Evolutionary conservation across 1,140 invertebrate species (phyloP), one percentile per base, ranked within the genome.

Genomic region (Bursaphelenchus mucronatus): DNA sequence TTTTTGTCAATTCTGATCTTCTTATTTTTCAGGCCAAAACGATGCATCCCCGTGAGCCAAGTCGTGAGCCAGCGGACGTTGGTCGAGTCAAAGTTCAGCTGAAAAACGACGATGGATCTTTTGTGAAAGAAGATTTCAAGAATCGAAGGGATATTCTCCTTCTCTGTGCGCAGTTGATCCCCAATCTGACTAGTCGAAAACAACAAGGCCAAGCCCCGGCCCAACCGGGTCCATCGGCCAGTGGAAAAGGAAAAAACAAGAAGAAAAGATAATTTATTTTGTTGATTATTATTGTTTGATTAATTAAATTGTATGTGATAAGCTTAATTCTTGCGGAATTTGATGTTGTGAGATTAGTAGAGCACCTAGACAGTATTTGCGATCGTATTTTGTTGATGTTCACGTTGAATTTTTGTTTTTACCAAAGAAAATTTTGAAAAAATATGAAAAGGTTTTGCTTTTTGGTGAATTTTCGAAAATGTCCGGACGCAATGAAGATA

Each of bases 31-130:
- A 79, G 57, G 68, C 82, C 85, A 93, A 94, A 78, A 97, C 97
- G 84, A 84, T 91, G 7, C 94, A 97, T 81, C 87, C 89, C n/a
- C 85, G 90, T 47, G 94, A 97, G 82, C 84, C 87, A 51, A 93
- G 92, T 79, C 91, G 91, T 82, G 91, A 96, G 83, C 82, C 88
- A 8, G 81, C 88, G 13, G 88, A 87, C 70, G 86, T 90, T 70
- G 94, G 94, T 2, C 85, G 94, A 53, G 89, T 98, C 63, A 84
- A 92, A 63, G 88, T 97, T 0, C 92, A 96, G 78, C 82, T 97
- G 19, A 92, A 89, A 82, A 90, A 94, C 81, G 91, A 94, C 77
- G 90, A 95, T 85, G 92, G 92, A 0, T 86, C 87, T 30, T 86
- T 88, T 8, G 79, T 88, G 4, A 88, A 89, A 78, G 78, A 86